Percentiles rank a stretch among this genome's conserved stretches.
Conservation (phyloP, 1,140 invertebrate genomes). For the Drosophila bocki region DNA sequence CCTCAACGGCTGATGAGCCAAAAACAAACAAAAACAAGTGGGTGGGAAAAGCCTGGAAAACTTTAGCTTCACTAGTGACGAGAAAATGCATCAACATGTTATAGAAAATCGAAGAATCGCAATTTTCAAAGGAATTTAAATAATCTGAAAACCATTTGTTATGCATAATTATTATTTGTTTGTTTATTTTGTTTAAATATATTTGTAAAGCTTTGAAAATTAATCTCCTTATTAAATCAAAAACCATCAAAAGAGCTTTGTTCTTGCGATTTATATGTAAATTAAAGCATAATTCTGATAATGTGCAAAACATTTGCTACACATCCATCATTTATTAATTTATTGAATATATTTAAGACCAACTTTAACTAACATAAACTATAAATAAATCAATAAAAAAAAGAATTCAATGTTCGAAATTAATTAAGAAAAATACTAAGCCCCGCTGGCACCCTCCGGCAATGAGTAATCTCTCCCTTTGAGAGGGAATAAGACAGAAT, state of each 20-base stretch:
- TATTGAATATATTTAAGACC: background rate
- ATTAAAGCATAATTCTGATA: background rate
- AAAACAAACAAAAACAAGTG: conserved; percentile 26
- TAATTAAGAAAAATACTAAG: background rate
- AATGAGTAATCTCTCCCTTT: conserved; percentile 3
- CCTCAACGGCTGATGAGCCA: conserved; percentile 33
- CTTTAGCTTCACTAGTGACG: background rate
- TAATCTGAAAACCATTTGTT: conserved; percentile 3
- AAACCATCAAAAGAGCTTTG: background rate
- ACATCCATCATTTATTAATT: background rate
- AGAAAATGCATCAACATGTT: background rate
- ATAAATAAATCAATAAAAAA: background rate
- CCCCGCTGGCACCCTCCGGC: background rate
- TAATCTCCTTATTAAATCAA: background rate
- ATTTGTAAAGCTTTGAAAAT: too few species aligned
- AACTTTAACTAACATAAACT: background rate
- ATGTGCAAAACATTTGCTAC: background rate
- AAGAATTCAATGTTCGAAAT: background rate
- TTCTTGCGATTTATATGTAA: background rate
- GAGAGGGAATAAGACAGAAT: background rate
- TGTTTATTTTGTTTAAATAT: background rate
- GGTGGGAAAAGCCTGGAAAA: conserved; percentile 21
- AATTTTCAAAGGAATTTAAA: background rate
- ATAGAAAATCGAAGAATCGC: background rate
- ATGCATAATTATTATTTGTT: background rate